Percentiles rank a stretch among this genome's conserved stretches.
Conservation (phyloP, 30 jellyfish, hydroid and myxozoan genomes). For the Hydractinia echinata region DNA sequence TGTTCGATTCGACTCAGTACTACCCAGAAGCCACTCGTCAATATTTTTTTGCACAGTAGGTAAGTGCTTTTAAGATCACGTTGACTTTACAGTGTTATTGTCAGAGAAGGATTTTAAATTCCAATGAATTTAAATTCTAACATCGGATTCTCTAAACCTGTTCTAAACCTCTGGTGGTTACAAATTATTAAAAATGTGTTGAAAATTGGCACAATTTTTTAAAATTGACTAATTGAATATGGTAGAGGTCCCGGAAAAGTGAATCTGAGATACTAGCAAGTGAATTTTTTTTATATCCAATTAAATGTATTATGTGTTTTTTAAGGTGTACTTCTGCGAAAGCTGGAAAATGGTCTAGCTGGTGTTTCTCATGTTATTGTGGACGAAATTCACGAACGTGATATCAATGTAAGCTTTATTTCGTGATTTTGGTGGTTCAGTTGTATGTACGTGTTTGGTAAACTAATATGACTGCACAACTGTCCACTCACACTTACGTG, state of each 20-base stretch:
- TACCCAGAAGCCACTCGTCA: constrained; percentile 94
- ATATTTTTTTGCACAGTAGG: constrained; percentile 92
- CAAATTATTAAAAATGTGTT: no score
- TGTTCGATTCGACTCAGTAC: constrained; percentile 85
- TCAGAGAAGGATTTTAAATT: not conserved
- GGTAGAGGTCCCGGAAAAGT: no score
- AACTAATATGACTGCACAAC: no score
- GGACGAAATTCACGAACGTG: constrained; percentile 96
- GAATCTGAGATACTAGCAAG: no score
- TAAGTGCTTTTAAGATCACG: not conserved
- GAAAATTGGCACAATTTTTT: no score
- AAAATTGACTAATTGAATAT: no score
- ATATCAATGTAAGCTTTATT: constrained; percentile 63
- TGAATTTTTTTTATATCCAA: not conserved
- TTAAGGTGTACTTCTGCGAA: constrained; percentile 77
- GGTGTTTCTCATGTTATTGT: constrained; percentile 90
- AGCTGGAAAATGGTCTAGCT: constrained; percentile 72
- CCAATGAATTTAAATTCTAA: not conserved
- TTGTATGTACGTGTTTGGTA: no score
- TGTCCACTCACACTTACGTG: no score
- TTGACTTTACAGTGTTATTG: not conserved
- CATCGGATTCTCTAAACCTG: not conserved
- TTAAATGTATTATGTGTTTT: not conserved
- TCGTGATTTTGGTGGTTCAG: no score
- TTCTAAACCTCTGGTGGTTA: no score